Conservation (phyloP, 2,113 vertebrate species). For the Equus przewalskii region DNA sequence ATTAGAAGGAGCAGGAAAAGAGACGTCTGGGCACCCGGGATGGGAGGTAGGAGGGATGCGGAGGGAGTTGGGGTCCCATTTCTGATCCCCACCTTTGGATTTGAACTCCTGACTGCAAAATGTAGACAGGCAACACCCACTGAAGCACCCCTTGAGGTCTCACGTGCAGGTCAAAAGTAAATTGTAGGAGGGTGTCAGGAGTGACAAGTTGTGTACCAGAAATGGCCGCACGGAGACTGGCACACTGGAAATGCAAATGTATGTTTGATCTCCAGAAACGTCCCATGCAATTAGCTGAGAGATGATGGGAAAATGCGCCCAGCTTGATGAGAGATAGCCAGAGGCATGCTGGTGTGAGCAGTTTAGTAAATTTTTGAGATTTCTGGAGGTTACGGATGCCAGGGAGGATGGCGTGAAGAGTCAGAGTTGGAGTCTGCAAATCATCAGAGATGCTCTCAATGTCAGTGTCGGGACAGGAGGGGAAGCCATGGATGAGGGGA, state of each 20-base stretch:
- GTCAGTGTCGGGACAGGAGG: neutral
- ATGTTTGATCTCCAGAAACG: constrained; percentile 41
- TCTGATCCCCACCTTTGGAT: neutral
- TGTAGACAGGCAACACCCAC: neutral
- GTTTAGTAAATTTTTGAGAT: constrained; percentile 79
- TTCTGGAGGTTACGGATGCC: constrained; percentile 8
- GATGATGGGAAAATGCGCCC: constrained; percentile 44
- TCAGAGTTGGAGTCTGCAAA: neutral
- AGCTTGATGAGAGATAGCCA: constrained; percentile 71
- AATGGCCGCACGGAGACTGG: neutral
- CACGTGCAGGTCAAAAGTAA: neutral
- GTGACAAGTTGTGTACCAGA: neutral
- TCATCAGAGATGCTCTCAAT: neutral
- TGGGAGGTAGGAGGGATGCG: neutral
- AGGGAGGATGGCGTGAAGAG: neutral
- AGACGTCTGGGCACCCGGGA: neutral
- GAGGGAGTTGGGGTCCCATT: fast-evolving
- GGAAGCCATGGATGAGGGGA: neutral
- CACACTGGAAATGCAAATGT: constrained; percentile 47
- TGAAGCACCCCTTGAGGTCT: neutral
- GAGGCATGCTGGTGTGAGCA: constrained; percentile 50
- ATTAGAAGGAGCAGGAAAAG: constrained; percentile 7
- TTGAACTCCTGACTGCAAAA: neutral
- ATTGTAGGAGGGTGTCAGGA: neutral
- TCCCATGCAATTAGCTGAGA: constrained; percentile 57